Evolutionary conservation across 2,888 invertebrate genomes (phyloP).

Genomic region (Tachina grossa): DNA sequence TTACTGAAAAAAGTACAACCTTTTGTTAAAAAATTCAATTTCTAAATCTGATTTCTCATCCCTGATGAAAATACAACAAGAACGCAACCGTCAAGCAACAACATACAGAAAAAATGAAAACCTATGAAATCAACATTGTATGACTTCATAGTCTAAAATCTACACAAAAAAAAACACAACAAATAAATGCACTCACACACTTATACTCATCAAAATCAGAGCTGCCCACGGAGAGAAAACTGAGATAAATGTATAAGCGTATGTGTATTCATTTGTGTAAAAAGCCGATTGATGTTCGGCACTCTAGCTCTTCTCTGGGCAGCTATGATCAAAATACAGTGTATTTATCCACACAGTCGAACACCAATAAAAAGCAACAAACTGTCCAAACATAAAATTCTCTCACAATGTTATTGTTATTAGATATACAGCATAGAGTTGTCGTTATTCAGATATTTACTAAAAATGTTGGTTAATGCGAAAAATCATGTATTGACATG

Average conservation of each 20-base stretch:
- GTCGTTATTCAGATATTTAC: background rate
- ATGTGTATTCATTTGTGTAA: no score
- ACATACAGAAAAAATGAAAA: conserved; percentile 55
- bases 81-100: conserved; percentile 33
- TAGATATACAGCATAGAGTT: background rate
- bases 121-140: conserved; percentile 69
- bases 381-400: conserved; percentile 42
- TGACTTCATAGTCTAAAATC: conserved; percentile 72
- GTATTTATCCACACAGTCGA: background rate
- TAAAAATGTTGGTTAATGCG: no score
- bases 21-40: no score
- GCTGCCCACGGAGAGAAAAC: no score
- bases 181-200: conserved; percentile 40
- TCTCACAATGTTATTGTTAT: conserved; percentile 23
- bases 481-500: no score
- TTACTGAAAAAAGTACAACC: no score
- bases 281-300: no score
- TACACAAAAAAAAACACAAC: conserved; percentile 58
- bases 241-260: no score
- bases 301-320: no score
- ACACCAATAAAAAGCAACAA: conserved; percentile 11
- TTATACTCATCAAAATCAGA: no score
- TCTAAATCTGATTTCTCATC: no score
- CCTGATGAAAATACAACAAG: conserved; percentile 38
- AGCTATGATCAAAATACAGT: conserved; percentile 12